Conservation (phyloP, 2,888 invertebrate genomes). For the Pyrrhia umbra region DNA sequence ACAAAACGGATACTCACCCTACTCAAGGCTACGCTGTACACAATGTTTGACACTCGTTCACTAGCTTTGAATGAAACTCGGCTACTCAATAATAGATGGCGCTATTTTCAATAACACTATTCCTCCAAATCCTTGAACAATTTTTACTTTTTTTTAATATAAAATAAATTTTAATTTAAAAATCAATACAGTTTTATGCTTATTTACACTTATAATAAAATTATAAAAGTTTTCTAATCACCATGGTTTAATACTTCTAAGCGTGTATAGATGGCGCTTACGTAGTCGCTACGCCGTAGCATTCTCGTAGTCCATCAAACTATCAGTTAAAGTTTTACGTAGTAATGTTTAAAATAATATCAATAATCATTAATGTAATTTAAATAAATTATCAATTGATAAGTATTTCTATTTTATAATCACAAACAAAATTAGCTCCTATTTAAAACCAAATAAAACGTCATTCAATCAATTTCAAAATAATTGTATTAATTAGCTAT, state of each 20-base stretch:
- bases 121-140: neutral
- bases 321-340: no score
- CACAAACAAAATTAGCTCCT: neutral
- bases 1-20: slow-evolving; percentile 25
- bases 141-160: no score
- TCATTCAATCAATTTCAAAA: slow-evolving; percentile 31
- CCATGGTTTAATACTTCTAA: slow-evolving; percentile 12
- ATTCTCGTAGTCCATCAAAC: neutral
- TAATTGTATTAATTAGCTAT: slow-evolving; percentile 20
- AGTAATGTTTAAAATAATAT: no score
- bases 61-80: slow-evolving; percentile 10
- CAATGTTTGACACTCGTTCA: slow-evolving; percentile 6
- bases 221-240: slow-evolving; percentile 1
- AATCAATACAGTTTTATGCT: neutral
- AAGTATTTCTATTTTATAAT: neutral
- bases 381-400: neutral
- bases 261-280: slow-evolving; percentile 38
- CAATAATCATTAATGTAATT: no score
- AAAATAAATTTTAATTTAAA: no score
- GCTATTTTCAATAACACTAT: slow-evolving; percentile 41
- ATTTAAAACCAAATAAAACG: slow-evolving; percentile 3
- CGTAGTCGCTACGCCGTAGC: neutral
- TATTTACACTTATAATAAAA: neutral
- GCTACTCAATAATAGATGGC: slow-evolving; percentile 78
- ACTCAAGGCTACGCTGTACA: neutral